These are phyloP conservation scores for Hippocampus comes DNA, from an alignment of 2,113 vertebrate genomes.

Conservation along the genomic window DNA sequence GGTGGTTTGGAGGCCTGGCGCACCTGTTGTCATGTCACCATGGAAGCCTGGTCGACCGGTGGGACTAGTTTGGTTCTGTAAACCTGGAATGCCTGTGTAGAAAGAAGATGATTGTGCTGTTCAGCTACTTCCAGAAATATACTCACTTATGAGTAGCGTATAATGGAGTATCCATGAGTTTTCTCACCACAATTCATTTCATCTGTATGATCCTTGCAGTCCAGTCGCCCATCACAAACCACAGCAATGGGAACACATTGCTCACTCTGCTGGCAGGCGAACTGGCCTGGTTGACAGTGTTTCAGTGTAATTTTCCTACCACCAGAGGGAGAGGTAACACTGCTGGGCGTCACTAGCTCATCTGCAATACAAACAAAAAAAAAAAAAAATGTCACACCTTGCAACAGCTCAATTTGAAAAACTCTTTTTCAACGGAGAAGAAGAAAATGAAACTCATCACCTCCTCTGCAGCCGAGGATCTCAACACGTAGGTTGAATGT, in stretches of 20 bases:
- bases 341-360: slow-evolving; percentile 59
- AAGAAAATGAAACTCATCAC: slow-evolving; percentile 40
- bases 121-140: no score
- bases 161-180: neutral
- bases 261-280: slow-evolving; percentile 55
- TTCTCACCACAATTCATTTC: slow-evolving; percentile 68
- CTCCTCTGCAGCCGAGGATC: slow-evolving; percentile 74
- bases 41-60: slow-evolving; percentile 50
- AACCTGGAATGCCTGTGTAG: slow-evolving; percentile 50
- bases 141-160: neutral
- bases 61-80: slow-evolving; percentile 57
- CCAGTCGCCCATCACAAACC: slow-evolving; percentile 69
- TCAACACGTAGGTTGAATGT: slow-evolving; percentile 76
- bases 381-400: neutral
- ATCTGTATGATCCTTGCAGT: slow-evolving; percentile 67
- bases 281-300: slow-evolving; percentile 53
- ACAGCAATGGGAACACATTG: slow-evolving; percentile 62
- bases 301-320: slow-evolving; percentile 1
- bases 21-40: slow-evolving; percentile 32
- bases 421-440: neutral
- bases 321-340: slow-evolving; percentile 39
- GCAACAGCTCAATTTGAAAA: neutral
- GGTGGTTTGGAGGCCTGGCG: slow-evolving; percentile 55
- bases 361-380: slow-evolving; percentile 38
- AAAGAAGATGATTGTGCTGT: slow-evolving; percentile 37